Evolutionary conservation across 2,797 vertebrate species (phyloP).

Genomic region (Scleropages formosus): DNA sequence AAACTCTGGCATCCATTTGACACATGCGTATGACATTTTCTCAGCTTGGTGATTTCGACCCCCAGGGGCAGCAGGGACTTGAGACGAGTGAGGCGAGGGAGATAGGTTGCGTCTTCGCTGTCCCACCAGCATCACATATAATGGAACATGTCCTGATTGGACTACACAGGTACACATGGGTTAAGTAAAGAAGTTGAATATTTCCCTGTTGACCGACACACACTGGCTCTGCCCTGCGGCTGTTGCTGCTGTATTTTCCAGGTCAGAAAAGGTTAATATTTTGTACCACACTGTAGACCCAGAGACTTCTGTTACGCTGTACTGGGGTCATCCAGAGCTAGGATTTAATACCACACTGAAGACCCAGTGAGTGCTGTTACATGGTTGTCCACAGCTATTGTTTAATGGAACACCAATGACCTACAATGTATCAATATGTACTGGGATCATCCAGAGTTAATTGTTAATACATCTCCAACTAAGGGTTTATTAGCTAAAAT

Average conservation of each 20-base stretch:
- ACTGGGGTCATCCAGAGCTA: conserved; percentile 14
- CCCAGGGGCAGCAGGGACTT: background rate
- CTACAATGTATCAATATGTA: no score
- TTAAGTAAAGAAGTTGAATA: conserved; percentile 33
- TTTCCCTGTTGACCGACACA: background rate
- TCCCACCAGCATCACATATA: conserved; percentile 2
- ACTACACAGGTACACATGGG: conserved; percentile 32
- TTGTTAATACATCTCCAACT: background rate
- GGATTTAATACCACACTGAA: conserved; percentile 26
- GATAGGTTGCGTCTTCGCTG: background rate
- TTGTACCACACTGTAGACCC: background rate
- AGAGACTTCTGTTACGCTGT: background rate
- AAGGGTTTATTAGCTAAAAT: background rate
- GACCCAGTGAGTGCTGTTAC: conserved; percentile 18
- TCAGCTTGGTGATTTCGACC: background rate
- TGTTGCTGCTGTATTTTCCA: background rate
- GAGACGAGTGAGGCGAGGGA: background rate
- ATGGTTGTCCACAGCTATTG: no score
- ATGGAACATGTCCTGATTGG: conserved; percentile 34
- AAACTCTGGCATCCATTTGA: no score
- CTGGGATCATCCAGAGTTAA: background rate
- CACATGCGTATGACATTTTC: no score
- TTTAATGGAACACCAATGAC: no score
- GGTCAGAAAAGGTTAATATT: background rate
- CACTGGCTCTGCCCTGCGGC: background rate